phyloP scores from a whole-genome alignment of 1,140 invertebrate genomes.

The Agrypnia vestita region DNA sequence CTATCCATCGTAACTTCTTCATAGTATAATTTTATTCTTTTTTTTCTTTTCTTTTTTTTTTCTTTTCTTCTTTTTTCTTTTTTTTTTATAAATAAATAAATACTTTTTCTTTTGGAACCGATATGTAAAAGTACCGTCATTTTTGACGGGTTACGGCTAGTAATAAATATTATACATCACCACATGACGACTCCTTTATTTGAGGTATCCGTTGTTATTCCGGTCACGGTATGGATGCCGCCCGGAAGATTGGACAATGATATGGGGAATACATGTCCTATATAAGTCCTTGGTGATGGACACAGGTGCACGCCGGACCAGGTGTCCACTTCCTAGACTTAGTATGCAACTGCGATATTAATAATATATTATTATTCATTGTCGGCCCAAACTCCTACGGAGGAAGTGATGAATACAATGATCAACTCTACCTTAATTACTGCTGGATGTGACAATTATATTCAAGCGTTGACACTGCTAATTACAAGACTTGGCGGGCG shows the following conservation, averaged over 20 bases:
- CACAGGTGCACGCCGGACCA: conserved; percentile 37
- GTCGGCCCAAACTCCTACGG: conserved; percentile 15
- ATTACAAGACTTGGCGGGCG: conserved; percentile 1
- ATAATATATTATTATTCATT: conserved; percentile 28
- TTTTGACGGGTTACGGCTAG: too few species aligned
- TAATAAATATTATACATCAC: too few species aligned
- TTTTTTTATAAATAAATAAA: too few species aligned
- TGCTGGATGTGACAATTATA: conserved; percentile 7
- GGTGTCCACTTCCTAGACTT: conserved; percentile 46
- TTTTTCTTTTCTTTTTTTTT: too few species aligned
- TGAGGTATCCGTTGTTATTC: not conserved
- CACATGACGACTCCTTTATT: conserved; percentile 6
- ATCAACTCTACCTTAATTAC: conserved; percentile 39
- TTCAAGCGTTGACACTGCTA: not conserved
- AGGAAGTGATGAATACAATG: conserved; percentile 38
- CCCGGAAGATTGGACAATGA: conserved; percentile 25
- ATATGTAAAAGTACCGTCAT: too few species aligned
- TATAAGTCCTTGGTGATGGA: conserved; percentile 19
- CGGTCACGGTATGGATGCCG: conserved; percentile 8
- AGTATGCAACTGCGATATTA: conserved; percentile 41
- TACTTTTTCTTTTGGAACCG: too few species aligned
- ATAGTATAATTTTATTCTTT: too few species aligned
- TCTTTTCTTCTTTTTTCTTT: too few species aligned
- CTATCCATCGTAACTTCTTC: too few species aligned
- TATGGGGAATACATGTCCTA: conserved; percentile 13